phyloP scores from a whole-genome alignment of 2,888 invertebrate species.

The Pristionchus japonicus region DNA sequence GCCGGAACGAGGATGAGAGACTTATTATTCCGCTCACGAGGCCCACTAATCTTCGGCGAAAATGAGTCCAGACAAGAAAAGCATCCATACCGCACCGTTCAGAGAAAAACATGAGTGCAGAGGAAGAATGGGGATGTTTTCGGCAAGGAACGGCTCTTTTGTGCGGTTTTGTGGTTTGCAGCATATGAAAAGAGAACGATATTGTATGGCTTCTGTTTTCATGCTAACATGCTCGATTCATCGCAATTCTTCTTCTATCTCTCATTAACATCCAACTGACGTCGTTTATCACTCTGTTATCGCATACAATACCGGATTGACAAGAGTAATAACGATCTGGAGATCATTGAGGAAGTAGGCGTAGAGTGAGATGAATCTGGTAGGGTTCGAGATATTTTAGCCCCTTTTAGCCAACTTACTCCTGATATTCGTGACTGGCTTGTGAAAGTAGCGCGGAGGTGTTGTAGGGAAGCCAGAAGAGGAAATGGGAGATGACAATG shows the following conservation, averaged over 20 bases:
- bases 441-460: constrained; percentile 67
- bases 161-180: not conserved
- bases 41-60: not conserved
- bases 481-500: constrained; percentile 70
- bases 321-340: constrained; percentile 71
- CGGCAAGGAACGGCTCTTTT: not conserved
- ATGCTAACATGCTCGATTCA: no score
- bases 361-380: constrained; percentile 59
- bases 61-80: not conserved
- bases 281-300: constrained; percentile 51
- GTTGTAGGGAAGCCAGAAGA: constrained; percentile 74
- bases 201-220: no score
- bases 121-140: not conserved
- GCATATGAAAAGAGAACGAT: no score
- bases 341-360: constrained; percentile 73
- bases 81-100: not conserved
- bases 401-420: constrained; percentile 50
- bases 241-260: no score
- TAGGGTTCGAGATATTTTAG: constrained; percentile 13
- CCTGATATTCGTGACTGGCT: constrained; percentile 58
- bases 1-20: no score
- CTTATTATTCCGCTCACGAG: not conserved
- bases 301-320: constrained; percentile 74
- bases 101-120: not conserved
- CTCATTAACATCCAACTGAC: no score